Base-by-base conservation (phyloP, 2,113 vertebrate species). In the Eretmodus cyanostictus region DNA sequence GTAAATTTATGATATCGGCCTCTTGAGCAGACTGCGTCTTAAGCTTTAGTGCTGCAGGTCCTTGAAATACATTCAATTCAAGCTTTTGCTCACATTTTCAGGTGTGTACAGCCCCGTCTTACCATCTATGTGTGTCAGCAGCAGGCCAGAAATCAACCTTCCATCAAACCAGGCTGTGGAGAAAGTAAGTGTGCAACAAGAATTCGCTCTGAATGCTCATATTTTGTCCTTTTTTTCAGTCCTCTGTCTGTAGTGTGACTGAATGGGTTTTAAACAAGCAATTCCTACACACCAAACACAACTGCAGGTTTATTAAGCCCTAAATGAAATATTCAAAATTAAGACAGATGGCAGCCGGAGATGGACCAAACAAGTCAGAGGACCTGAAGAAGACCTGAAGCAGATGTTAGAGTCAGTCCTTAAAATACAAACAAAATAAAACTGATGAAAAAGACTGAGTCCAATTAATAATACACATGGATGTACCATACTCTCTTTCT, bases 71-170 rank as follows among this genome's bases (percentile, higher is more conserved):
- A 57, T 34, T 36, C 16, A 34, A 11, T 36, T 47, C 17, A 17
- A 78, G 31, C 5, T 4, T 81, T 73, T 81, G 29, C 51, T 91
- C 27, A 14, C 8, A 38, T 89, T 83, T 79, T 85, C 51, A 99
- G 98, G 96, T 98, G 96, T 5, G 95, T 99, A 89, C 97, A 97
- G 89, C 98, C 98, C 0, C 97, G 98, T 85, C 98, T 99, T 91
- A 99, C 98, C 89, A 97, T 99, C 89, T 99, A 99, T 49, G 97
- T 99, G 47, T 98, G 97, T 89, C 98, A 98, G 95, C 98, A 98
- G 86, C 97, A 98, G 92, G 96, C 90, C 91, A 96, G 96, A 9
- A 93, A 89, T 3, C 96, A 96, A 27, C 94, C 95, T 47, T 92
- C 97, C 81, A 93, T 95, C 54, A 95, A 91, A 45, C 89, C 90